A percentile compares a stretch with the other conserved stretches of the same genome.
phyloP scores from a whole-genome alignment of 2,113 vertebrate species.

The Procavia capensis region DNA sequence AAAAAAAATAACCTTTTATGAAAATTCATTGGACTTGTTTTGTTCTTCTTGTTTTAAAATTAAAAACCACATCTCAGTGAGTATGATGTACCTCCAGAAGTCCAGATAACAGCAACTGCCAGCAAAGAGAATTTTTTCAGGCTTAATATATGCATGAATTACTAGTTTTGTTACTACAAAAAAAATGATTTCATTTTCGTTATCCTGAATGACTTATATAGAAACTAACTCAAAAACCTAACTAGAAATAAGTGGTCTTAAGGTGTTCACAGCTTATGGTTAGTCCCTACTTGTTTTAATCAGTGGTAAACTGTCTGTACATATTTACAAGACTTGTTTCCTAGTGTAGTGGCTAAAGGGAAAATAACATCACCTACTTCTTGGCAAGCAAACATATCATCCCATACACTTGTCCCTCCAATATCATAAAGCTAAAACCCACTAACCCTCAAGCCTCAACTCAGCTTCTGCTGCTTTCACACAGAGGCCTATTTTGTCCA shows the following conservation, averaged over 20 bases:
- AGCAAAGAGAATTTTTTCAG: conserved; percentile 31
- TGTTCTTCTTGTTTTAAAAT: conserved; percentile 53
- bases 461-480: neutral
- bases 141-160: conserved; percentile 26
- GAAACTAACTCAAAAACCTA: conserved; percentile 31
- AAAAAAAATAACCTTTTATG: conserved; percentile 15
- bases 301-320: neutral
- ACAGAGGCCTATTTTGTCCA: neutral
- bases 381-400: neutral
- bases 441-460: neutral
- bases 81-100: neutral
- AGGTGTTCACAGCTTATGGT: neutral
- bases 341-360: neutral
- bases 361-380: neutral
- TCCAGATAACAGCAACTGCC: neutral
- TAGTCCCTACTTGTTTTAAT: neutral
- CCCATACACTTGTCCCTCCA: too few relatives aligned
- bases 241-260: neutral
- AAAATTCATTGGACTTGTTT: conserved; percentile 23
- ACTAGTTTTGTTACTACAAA: conserved; percentile 49
- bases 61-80: conserved; percentile 45
- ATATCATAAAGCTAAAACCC: accelerated
- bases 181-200: conserved; percentile 35
- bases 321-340: neutral
- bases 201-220: neutral